Evolutionary conservation across 1,140 invertebrate species (phyloP).

Genomic region (Eriocheir sinensis): DNA sequence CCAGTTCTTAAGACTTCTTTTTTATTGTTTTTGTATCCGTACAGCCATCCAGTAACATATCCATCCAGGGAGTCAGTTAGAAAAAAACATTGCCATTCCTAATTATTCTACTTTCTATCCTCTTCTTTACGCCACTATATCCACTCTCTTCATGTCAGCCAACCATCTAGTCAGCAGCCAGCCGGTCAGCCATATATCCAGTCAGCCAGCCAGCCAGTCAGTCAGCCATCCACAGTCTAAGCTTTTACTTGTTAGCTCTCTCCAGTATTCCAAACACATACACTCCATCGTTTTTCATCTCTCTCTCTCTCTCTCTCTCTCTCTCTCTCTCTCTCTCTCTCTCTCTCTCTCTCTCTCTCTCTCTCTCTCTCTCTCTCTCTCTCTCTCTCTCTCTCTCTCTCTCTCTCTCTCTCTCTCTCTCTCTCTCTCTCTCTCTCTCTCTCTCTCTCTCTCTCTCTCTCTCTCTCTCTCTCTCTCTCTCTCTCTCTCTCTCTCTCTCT

Average conservation of each 20-base stretch:
- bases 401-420: too few relatives aligned
- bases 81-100: too few relatives aligned
- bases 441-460: slow-evolving; percentile 55
- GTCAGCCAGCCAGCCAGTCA: too few relatives aligned
- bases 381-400: not conserved
- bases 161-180: too few relatives aligned
- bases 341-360: slow-evolving; percentile 55
- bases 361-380: not conserved
- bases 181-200: too few relatives aligned
- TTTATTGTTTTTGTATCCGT: too few relatives aligned
- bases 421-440: slow-evolving; percentile 13
- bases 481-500: not conserved
- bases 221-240: not conserved
- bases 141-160: too few relatives aligned
- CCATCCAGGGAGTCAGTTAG: too few relatives aligned
- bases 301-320: not conserved
- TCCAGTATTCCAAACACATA: not conserved
- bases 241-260: not conserved
- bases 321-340: slow-evolving; percentile 46
- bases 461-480: not conserved
- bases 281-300: not conserved
- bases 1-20: too few relatives aligned
- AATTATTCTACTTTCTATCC: too few relatives aligned
- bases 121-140: too few relatives aligned
- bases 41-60: too few relatives aligned